Base-by-base conservation (phyloP, 2,888 invertebrate species). In the Euproctis similis region DNA sequence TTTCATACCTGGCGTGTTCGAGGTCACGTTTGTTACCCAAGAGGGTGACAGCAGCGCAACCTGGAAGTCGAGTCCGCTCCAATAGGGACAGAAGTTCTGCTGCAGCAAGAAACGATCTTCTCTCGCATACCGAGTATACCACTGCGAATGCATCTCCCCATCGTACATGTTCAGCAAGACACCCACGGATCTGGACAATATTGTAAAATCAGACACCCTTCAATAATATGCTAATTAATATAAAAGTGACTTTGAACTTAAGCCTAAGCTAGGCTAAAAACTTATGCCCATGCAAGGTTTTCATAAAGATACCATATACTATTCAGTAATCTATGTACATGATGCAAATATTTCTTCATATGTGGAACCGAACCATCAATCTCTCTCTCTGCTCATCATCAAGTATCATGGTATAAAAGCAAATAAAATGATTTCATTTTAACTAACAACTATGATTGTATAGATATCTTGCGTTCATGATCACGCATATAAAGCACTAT, bases 141-240 rank as follows among this genome's bases (percentile, higher is more conserved):
- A 93, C 88, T 20, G 93, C 91, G 72, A 92, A 93, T 8, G 92
- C 92, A 59, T 93, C 93, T 26, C 92, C 93, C 92, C 93, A 93
- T 62, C 92, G 86, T 51, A 92, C 87, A 68, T 92, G 92, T 53
- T 92, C 91, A 47, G 89, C 90, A 16, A 92, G 73, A 57, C 92
- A 91, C 12, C 91, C 91, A 43, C 89, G 89, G 53, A 89, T 88
- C 91, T 91, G 80, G 19, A 31, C 50, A 57, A 52, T 19, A n/a
- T n/a, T n/a, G 7, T 16, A 16, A 5, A n/a, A n/a, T n/a, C n/a
- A n/a, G n/a, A n/a, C n/a, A n/a, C n/a, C n/a, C n/a, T n/a, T n/a
- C n/a, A n/a, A n/a, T n/a, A n/a, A 6, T 6, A 14, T 8, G 19
- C 8, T n/a, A 19, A 19, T 5, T 19, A 8, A 19, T 7, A 19